These are phyloP conservation scores for Ageneiosus marmoratus DNA, from an alignment of 2,113 vertebrate species.

Conservation along the genomic window DNA sequence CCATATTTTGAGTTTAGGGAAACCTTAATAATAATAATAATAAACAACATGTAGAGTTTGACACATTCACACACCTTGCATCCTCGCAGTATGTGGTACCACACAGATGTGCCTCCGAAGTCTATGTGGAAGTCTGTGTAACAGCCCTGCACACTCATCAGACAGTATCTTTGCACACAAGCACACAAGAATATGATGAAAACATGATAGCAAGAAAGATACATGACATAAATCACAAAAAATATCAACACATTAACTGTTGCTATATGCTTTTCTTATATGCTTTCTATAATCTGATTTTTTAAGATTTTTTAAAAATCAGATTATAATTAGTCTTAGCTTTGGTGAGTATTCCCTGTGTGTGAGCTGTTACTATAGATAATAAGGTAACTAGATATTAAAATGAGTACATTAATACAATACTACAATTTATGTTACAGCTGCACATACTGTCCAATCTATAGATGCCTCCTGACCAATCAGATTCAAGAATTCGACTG, in stretches of 20 bases:
- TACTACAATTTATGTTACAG: not conserved
- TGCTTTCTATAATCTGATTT: too few species aligned
- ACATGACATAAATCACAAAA: too few species aligned
- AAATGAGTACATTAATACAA: too few species aligned
- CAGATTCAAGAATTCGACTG: not conserved
- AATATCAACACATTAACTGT: too few species aligned
- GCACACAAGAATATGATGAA: not conserved
- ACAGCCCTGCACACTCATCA: slow-evolving; percentile 98
- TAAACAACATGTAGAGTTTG: not conserved
- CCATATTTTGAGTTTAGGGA: not conserved
- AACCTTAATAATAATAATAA: not conserved
- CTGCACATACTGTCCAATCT: not conserved
- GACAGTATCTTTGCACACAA: slow-evolving; percentile 82
- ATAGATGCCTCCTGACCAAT: not conserved
- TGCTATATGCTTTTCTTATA: too few species aligned
- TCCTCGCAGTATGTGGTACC: slow-evolving; percentile 96
- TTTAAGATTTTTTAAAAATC: too few species aligned
- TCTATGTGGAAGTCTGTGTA: slow-evolving; percentile 99
- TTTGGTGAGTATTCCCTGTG: not conserved
- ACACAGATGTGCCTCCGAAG: slow-evolving; percentile 98
- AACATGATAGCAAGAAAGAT: not conserved
- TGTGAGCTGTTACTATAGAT: not conserved
- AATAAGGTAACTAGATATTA: too few species aligned
- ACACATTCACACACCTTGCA: slow-evolving; percentile 81
- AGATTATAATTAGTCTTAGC: too few species aligned